phyloP scores from a whole-genome alignment of 1,140 invertebrate genomes.

The Diprion similis region DNA sequence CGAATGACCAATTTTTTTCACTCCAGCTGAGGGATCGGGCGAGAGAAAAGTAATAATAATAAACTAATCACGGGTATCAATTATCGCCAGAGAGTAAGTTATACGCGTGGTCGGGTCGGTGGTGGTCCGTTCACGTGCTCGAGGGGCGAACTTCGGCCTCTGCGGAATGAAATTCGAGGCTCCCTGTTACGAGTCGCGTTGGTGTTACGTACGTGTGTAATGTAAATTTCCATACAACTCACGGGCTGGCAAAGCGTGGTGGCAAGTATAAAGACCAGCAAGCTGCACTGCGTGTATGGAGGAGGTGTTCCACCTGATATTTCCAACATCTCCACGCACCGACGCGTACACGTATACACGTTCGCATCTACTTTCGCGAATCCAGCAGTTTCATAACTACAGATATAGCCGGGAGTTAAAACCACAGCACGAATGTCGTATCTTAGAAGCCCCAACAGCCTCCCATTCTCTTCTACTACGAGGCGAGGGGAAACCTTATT shows the following conservation, averaged over 20 bases:
- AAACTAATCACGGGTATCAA: too few relatives aligned
- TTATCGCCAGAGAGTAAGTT: too few relatives aligned
- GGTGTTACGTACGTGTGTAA: neutral
- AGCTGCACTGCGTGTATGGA: too few relatives aligned
- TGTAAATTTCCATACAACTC: neutral
- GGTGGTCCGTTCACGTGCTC: too few relatives aligned
- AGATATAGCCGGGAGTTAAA: slow-evolving; percentile 62
- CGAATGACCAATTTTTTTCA: too few relatives aligned
- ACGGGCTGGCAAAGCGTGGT: neutral
- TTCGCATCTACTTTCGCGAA: slow-evolving; percentile 29
- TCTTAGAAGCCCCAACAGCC: slow-evolving; percentile 51
- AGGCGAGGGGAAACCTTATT: slow-evolving; percentile 53
- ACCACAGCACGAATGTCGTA: slow-evolving; percentile 61
- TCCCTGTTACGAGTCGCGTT: neutral
- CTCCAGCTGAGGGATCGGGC: too few relatives aligned
- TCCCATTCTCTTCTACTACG: slow-evolving; percentile 35
- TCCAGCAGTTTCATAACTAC: slow-evolving; percentile 58
- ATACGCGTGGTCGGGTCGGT: too few relatives aligned
- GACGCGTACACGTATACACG: neutral
- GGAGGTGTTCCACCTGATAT: neutral
- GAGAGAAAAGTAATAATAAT: too few relatives aligned
- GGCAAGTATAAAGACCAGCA: neutral
- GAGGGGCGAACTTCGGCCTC: neutral
- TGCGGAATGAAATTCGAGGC: neutral
- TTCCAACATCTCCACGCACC: neutral